These are phyloP conservation scores for Rousettus leschenaultii DNA, from an alignment of 2,113 vertebrate species.

Conservation along the genomic window DNA sequence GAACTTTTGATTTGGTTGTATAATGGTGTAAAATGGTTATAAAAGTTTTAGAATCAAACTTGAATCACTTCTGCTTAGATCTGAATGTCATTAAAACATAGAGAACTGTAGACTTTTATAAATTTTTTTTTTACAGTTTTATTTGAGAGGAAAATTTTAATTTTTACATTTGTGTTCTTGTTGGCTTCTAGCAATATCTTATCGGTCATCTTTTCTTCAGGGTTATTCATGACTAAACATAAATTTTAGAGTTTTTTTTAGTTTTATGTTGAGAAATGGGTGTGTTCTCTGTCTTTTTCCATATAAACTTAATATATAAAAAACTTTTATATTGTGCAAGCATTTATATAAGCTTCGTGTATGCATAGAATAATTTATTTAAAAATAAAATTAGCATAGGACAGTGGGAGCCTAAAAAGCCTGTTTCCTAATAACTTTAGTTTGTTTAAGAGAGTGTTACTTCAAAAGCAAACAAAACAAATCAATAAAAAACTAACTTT, in stretches of 20 bases:
- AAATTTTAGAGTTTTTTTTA: neutral
- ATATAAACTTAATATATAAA: neutral
- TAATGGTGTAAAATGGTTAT: neutral
- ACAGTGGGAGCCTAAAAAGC: neutral
- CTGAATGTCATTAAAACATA: constrained; percentile 28
- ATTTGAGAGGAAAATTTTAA: neutral
- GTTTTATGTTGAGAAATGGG: neutral
- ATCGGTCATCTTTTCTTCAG: neutral
- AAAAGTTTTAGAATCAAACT: constrained; percentile 38
- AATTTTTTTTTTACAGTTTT: neutral
- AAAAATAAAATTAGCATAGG: neutral
- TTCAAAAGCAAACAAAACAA: constrained; percentile 34
- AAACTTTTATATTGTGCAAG: neutral
- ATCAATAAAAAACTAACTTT: neutral
- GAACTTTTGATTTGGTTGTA: constrained; percentile 51
- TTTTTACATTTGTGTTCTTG: neutral
- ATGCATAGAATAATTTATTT: constrained; percentile 3
- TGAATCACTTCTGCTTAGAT: constrained; percentile 31
- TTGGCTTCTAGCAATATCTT: neutral
- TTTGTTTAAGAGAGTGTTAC: neutral
- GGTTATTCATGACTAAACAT: neutral
- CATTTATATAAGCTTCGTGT: neutral
- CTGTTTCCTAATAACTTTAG: neutral
- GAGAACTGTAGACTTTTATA: neutral
- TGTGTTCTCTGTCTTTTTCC: neutral